Conservation (phyloP, 2,797 vertebrate genomes). For the Falco concolor region DNA sequence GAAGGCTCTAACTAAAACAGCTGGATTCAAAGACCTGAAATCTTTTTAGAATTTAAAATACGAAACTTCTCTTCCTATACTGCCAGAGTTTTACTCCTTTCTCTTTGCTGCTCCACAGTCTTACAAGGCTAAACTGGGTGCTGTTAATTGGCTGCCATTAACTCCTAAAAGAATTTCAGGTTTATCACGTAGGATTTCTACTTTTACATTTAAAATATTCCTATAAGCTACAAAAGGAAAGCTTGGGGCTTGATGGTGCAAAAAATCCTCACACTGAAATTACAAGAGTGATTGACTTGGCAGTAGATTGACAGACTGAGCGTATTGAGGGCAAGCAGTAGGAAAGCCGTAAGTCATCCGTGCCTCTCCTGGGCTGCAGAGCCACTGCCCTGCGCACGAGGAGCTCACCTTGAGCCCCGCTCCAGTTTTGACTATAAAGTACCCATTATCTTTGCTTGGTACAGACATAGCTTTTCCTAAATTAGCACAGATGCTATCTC, state of each 20-base stretch:
- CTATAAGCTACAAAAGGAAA: not conserved
- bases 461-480: not conserved
- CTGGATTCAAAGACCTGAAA: not conserved
- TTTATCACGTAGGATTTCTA: not conserved
- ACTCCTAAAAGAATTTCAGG: not conserved
- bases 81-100: not conserved
- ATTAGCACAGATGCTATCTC: slow-evolving; percentile 12
- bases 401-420: not conserved
- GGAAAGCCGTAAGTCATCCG: not conserved
- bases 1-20: not conserved
- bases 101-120: not conserved
- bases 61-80: not conserved
- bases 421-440: not conserved
- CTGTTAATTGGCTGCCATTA: not conserved
- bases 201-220: not conserved
- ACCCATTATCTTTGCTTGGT: not conserved
- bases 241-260: not conserved
- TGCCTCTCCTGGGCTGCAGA: not conserved
- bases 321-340: not conserved
- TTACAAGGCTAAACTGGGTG: not conserved
- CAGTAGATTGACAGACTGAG: not conserved
- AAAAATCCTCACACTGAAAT: not conserved
- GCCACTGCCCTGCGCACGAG: fast-evolving
- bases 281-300: not conserved
- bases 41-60: not conserved